Conservation (phyloP, 2,113 vertebrate species). For the Gobiocypris rarus region DNA sequence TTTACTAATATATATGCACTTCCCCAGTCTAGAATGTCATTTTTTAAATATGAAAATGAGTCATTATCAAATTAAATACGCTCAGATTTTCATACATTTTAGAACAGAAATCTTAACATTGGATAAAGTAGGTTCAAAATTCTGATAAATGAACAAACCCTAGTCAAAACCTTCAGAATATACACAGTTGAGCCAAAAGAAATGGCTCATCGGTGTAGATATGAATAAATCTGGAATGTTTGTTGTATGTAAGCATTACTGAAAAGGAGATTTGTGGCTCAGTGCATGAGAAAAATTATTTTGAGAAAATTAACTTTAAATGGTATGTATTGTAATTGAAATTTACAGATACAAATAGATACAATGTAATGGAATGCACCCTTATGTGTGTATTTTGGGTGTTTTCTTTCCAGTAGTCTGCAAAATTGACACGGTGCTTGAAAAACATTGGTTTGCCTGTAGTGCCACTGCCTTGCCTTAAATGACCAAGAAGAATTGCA, state of each 20-base stretch:
- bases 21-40: too few relatives aligned
- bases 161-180: not conserved
- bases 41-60: too few relatives aligned
- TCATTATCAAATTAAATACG: too few relatives aligned
- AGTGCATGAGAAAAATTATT: not conserved
- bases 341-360: not conserved
- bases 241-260: too few relatives aligned
- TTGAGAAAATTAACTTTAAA: not conserved
- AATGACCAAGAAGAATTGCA: not conserved
- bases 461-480: not conserved
- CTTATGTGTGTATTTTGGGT: not conserved
- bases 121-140: too few relatives aligned
- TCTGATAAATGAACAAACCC: not conserved
- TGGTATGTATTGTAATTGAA: not conserved
- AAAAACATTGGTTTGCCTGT: not conserved
- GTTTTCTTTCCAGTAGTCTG: not conserved
- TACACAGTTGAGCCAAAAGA: not conserved
- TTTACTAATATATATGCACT: too few relatives aligned
- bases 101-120: too few relatives aligned
- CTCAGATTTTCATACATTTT: too few relatives aligned
- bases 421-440: not conserved
- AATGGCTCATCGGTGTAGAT: not conserved
- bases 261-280: not conserved
- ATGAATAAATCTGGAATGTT: not conserved
- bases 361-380: not conserved